Conservation (phyloP, 2,113 vertebrate species). For the Mormoops blainvillei region DNA sequence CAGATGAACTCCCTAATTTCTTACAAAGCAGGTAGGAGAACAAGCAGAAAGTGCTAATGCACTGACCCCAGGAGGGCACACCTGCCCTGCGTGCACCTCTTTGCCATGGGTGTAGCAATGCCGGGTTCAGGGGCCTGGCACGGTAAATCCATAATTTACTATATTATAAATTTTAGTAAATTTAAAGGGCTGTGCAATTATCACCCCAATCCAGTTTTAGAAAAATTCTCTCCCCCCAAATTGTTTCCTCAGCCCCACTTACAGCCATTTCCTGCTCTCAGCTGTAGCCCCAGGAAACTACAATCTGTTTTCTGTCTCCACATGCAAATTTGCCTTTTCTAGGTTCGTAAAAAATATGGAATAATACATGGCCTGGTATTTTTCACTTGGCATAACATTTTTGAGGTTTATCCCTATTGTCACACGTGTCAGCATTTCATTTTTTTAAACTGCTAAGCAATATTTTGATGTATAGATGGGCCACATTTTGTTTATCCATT, state of each 20-base stretch:
- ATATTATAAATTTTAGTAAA: neutral
- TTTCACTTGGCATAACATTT: neutral
- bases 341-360: neutral
- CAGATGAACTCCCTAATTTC: neutral
- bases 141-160: neutral
- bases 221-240: neutral
- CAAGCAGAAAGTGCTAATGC: neutral
- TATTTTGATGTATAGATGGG: neutral
- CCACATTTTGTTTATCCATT: neutral
- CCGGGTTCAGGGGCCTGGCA: neutral
- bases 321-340: neutral
- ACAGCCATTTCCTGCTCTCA: neutral
- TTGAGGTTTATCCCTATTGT: neutral
- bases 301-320: neutral
- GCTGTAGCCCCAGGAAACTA: neutral
- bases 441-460: neutral
- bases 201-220: neutral
- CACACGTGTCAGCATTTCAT: neutral
- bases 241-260: neutral
- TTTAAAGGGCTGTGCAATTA: neutral
- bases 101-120: accelerated
- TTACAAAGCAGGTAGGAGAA: neutral
- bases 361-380: neutral
- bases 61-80: neutral
- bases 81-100: neutral